Percentiles rank a stretch among this genome's conserved stretches.
Evolutionary conservation across 1,140 invertebrate species (phyloP).

Genomic region (Ceratosolen fusciceps): DNA sequence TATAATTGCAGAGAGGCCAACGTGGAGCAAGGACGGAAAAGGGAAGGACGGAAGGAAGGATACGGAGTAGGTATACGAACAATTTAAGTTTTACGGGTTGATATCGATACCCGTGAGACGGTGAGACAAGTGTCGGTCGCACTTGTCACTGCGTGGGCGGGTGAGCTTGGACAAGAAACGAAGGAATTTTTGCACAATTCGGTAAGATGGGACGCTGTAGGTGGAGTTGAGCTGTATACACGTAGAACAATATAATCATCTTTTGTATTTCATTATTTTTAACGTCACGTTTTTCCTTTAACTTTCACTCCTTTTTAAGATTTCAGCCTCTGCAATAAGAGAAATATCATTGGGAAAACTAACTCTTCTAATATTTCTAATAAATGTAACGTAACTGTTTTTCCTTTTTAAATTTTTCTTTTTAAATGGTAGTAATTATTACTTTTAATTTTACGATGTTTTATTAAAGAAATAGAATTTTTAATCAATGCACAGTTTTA

Average conservation of each 20-base stretch:
- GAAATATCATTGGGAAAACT: no score
- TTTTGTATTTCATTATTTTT: no score
- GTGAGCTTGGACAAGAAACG: background rate
- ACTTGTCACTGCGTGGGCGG: background rate
- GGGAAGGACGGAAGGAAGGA: background rate
- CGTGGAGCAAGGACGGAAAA: background rate
- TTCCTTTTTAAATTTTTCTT: no score
- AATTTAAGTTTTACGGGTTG: conserved; percentile 13
- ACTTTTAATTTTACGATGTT: no score
- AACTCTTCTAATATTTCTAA: no score
- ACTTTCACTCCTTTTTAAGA: no score
- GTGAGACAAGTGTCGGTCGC: conserved; percentile 33
- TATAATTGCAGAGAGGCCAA: background rate
- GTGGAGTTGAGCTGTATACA: background rate
- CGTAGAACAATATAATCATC: background rate
- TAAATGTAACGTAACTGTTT: no score
- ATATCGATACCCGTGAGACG: conserved; percentile 45
- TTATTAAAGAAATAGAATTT: no score
- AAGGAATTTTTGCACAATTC: conserved; percentile 18
- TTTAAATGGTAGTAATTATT: no score
- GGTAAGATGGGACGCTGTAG: background rate
- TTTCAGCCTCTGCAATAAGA: no score
- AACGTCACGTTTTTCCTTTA: no score
- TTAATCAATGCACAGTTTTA: no score
- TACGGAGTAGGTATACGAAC: background rate